Evolutionary conservation across 2,888 invertebrate genomes (phyloP).

Genomic region (Kuschelorhynchus macadamiae): DNA sequence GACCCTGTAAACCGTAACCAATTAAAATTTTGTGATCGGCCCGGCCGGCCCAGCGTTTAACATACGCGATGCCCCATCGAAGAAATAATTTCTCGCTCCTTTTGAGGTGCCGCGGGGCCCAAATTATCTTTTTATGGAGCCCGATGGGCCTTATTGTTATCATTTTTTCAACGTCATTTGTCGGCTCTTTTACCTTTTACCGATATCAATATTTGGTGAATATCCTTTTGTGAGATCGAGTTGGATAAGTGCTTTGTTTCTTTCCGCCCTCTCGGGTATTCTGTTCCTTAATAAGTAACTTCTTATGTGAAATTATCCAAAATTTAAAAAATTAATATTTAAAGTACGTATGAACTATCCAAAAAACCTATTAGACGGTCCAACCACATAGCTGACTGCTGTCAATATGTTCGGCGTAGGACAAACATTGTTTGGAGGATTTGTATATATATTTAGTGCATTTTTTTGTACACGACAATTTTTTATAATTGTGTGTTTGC

Average conservation of each 20-base stretch:
- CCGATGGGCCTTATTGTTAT: constrained; percentile 45
- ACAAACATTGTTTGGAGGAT: no score
- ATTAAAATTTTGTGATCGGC: constrained; percentile 61
- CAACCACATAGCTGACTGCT: no score
- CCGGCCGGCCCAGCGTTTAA: constrained; percentile 58
- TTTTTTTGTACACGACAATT: no score
- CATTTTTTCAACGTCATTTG: constrained; percentile 42
- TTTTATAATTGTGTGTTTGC: no score
- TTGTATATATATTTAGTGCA: no score
- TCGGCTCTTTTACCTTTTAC: constrained; percentile 36
- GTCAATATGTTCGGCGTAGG: no score
- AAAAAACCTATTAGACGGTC: no score
- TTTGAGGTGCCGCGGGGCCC: constrained; percentile 51
- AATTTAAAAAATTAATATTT: no score
- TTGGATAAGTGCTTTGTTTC: constrained; percentile 16
- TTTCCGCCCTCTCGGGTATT: constrained; percentile 1
- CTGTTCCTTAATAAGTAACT: no score
- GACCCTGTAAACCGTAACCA: constrained; percentile 56
- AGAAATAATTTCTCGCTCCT: constrained; percentile 50
- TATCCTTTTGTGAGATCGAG: constrained; percentile 29
- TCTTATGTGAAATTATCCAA: no score
- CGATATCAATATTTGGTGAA: constrained; percentile 50
- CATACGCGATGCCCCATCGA: constrained; percentile 50
- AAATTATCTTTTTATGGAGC: constrained; percentile 58
- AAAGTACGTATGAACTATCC: no score